Percentiles rank a stretch among this genome's conserved stretches.
Conservation (phyloP, 2,888 invertebrate species). For the Cantharis rufa region DNA sequence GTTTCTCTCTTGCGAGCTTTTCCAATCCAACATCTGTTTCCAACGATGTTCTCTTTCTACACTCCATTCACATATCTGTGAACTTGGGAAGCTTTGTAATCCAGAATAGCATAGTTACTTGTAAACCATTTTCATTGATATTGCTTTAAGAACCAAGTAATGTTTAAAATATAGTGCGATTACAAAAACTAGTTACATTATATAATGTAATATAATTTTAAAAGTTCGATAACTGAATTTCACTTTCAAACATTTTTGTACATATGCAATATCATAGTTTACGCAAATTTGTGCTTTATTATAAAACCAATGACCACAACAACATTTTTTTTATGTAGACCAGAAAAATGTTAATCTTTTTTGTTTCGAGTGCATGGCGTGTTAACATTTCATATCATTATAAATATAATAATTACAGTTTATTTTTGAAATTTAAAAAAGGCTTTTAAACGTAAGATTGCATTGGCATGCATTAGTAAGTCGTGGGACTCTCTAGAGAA, state of each 20-base stretch:
- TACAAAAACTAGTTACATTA: background rate
- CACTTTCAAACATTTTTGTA: background rate
- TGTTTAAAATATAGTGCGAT: background rate
- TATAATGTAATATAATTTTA: background rate
- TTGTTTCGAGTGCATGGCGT: background rate
- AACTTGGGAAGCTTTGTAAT: background rate
- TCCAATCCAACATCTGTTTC: background rate
- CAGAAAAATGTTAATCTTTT: background rate
- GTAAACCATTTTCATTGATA: background rate
- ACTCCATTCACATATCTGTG: background rate
- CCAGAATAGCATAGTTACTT: background rate
- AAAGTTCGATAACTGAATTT: background rate
- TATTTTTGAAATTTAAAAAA: no score
- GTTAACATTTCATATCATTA: background rate
- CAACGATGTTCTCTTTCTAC: background rate
- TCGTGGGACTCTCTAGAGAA: no score
- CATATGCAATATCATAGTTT: background rate
- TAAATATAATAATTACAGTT: no score
- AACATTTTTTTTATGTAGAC: background rate
- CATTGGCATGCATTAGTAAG: no score
- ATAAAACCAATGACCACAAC: background rate
- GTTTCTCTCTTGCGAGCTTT: background rate
- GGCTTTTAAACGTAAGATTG: no score
- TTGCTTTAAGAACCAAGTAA: background rate
- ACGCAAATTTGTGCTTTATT: background rate